These are phyloP conservation scores for Garra rufa DNA, from an alignment of 2,113 vertebrate genomes.

Conservation along the genomic window DNA sequence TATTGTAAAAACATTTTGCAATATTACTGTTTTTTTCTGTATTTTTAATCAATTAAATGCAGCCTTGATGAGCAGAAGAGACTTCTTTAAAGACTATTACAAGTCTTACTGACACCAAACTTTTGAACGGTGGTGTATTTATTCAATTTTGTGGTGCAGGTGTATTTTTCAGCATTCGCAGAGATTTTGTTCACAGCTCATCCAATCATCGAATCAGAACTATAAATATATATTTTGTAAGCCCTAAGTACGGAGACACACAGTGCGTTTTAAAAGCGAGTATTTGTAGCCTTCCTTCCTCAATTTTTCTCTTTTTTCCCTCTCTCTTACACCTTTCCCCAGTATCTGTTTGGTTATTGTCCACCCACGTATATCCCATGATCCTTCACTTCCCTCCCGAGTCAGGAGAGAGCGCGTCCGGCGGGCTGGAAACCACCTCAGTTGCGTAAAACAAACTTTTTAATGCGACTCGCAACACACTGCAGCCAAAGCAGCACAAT, in stretches of 20 bases:
- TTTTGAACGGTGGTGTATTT: no score
- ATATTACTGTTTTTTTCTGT: no score
- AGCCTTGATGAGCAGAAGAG: no score
- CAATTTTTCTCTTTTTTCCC: constrained; percentile 9
- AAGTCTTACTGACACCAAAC: no score
- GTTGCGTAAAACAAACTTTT: constrained; percentile 54
- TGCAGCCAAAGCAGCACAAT: constrained; percentile 12
- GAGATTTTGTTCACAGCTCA: not conserved
- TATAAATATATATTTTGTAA: not conserved
- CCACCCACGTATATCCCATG: constrained; percentile 19
- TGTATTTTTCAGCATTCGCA: not conserved
- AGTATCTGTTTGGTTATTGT: constrained; percentile 5
- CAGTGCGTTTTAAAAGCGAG: not conserved
- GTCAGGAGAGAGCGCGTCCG: constrained; percentile 1
- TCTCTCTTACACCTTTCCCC: constrained; percentile 2
- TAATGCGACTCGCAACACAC: constrained; percentile 61
- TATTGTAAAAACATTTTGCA: no score
- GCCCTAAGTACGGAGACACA: not conserved
- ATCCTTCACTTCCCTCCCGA: not conserved
- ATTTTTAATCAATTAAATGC: no score
- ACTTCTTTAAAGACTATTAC: no score
- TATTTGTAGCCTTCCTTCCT: not conserved
- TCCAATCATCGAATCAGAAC: not conserved
- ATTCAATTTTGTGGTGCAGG: not conserved
- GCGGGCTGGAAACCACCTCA: constrained; percentile 43